Conservation (phyloP, 1,140 invertebrate species). For the Mya arenaria region DNA sequence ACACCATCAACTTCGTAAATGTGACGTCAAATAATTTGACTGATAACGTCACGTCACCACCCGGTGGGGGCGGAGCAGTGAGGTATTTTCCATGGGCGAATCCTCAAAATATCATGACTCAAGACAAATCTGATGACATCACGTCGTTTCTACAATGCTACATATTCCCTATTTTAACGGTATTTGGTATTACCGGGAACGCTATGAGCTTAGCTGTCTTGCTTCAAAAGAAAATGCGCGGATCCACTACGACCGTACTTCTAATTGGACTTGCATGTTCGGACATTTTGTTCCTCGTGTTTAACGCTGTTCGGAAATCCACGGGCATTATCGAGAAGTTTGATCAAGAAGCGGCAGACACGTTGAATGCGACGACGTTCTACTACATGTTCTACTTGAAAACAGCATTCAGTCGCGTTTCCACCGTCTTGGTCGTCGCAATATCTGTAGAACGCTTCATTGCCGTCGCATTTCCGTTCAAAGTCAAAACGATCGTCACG, state of each 20-base stretch:
- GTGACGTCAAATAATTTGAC: not conserved
- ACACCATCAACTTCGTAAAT: too few species aligned
- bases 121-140: constrained; percentile 34
- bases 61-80: not conserved
- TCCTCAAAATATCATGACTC: constrained; percentile 45
- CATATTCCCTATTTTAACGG: constrained; percentile 55
- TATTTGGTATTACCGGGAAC: constrained; percentile 50
- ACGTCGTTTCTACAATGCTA: constrained; percentile 41
- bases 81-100: constrained; percentile 51
- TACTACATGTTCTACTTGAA: constrained; percentile 57
- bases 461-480: constrained; percentile 62
- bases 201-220: constrained; percentile 56
- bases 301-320: constrained; percentile 59
- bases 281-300: constrained; percentile 54
- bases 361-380: constrained; percentile 53
- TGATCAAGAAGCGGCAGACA: constrained; percentile 26
- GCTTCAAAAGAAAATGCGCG: constrained; percentile 34
- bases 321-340: constrained; percentile 49
- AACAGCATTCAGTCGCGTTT: constrained; percentile 57
- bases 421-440: constrained; percentile 54
- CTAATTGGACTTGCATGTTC: constrained; percentile 55
- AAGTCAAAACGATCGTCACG: constrained; percentile 51
- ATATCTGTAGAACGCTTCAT: constrained; percentile 60
- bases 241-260: constrained; percentile 52
- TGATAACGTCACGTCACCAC: not conserved